Conservation (phyloP, 2,113 vertebrate species). For the Peromyscus maniculatus region DNA sequence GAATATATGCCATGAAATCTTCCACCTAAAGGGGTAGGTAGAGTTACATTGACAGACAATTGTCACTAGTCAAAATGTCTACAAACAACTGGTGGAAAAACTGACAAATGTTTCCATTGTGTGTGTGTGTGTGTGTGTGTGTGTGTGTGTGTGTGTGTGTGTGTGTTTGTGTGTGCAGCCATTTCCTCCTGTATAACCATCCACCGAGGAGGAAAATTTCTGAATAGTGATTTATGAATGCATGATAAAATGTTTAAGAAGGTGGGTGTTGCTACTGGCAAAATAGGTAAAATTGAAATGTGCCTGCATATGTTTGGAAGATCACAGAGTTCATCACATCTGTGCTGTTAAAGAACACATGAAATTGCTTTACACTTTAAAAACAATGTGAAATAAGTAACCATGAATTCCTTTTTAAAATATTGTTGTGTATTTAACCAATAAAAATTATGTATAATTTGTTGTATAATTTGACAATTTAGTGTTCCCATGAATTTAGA, state of each 20-base stretch:
- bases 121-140: too few species aligned
- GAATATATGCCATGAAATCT: not conserved
- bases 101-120: not conserved
- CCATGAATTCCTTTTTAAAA: not conserved
- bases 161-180: not conserved
- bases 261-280: not conserved
- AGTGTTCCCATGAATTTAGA: not conserved
- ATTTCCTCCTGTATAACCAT: not conserved
- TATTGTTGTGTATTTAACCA: not conserved
- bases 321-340: not conserved
- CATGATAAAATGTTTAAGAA: not conserved
- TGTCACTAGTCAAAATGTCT: not conserved
- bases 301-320: not conserved
- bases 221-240: not conserved
- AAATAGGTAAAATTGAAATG: too few species aligned
- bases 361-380: not conserved
- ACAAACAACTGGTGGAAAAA: not conserved
- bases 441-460: not conserved
- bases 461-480: not conserved
- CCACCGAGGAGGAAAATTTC: not conserved
- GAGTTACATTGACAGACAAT: not conserved
- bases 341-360: not conserved
- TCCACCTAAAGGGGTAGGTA: too few species aligned
- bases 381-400: not conserved
- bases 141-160: not conserved